Base-by-base conservation (phyloP, 2,113 vertebrate species). In the Percina caprodes region DNA sequence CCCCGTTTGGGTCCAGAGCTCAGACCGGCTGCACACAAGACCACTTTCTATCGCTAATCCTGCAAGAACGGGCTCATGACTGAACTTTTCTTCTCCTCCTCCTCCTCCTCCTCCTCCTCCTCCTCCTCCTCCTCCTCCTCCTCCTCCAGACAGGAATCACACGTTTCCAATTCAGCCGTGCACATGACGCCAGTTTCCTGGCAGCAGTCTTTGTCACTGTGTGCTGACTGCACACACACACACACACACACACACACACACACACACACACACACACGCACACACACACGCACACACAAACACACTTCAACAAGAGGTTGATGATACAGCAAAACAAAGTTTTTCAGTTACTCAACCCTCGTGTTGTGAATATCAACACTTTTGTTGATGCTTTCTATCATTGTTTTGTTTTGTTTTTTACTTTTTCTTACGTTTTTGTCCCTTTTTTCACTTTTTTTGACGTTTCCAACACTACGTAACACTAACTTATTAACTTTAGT, bases 121-220 rank as follows among this genome's bases (percentile, higher is more conserved):
- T n/a, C 18, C 55, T 26, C 56, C 24, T 23, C 55, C 68, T 72
- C 24, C 15, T 60, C 30, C 10, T 26, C 14, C 26, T 30, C n/a
- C n/a, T n/a, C n/a, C n/a, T n/a, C n/a, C n/a, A n/a, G n/a, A n/a
- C n/a, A n/a, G n/a, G n/a, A n/a, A n/a, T n/a, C n/a, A n/a, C 83
- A 90, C 61, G 46, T 76, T 86, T 91, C 77, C 77, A 88, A 94
- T 93, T 92, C 0, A 48, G 74, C n/a, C 3, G 10, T 8, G 49
- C 94, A 89, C 93, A 90, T 95, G 94, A 93, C 76, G 52, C 65
- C 71, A 73, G 83, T 86, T 91, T 83, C 11, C 67, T 23, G 65
- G 30, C 60, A 58, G 33, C 78, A 24, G 39, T 11, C 21, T 63
- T 58, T 55, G 65, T 74, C 80, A 69, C 6, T 60, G 63, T 72